Evolutionary conservation across 2,113 vertebrate species (phyloP), one percentile per base, ranked within the genome.

Genomic region (Podarcis muralis): DNA sequence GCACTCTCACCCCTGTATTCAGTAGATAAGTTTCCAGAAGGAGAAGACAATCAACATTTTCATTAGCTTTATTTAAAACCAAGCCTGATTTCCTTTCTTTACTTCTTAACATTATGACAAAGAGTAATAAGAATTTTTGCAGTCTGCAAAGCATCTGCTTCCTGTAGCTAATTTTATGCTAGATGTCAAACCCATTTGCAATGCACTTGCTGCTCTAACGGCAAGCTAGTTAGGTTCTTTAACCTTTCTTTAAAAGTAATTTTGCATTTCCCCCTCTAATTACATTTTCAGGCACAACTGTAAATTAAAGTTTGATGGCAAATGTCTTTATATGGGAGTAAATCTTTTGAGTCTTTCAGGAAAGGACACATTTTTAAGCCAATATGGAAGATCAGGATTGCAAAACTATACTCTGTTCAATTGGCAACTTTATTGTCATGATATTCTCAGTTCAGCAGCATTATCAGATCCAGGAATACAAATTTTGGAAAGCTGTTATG

Each of bases 31-130:
- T 79, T 87, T 87, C 75, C 43, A 53, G 76, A 79, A 48, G 65
- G 40, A 69, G 40, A 32, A 87, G 37, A 68, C 76, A 83, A 83
- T 37, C 81, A 68, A 68, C 59, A 79, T 79, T 87, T 69, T 68
- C 40, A 87, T 79, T 87, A 32, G 62, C 40, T 53, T 80, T 87
- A 87, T 80, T 86, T 79, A 78, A 86, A 66, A 37, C 74, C 40
- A 18, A 53, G 30, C 43, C 59, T 79, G 75, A 66, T 48, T 48
- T 77, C 27, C 57, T 7, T 40, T 43, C 35, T 68, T 32, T 48
- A 35, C 27, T 23, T 53, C 40, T 79, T 79, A 79, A 87, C 76
- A 69, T 79, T 76, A 68, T 86, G 35, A 78, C 32, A 66, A 86
- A 87, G 76, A 25, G 30, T 87, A 68, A 79, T 53, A 37, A 79